phyloP scores from a whole-genome alignment of 2,113 vertebrate genomes.

The Ptychochromis oligacanthus region DNA sequence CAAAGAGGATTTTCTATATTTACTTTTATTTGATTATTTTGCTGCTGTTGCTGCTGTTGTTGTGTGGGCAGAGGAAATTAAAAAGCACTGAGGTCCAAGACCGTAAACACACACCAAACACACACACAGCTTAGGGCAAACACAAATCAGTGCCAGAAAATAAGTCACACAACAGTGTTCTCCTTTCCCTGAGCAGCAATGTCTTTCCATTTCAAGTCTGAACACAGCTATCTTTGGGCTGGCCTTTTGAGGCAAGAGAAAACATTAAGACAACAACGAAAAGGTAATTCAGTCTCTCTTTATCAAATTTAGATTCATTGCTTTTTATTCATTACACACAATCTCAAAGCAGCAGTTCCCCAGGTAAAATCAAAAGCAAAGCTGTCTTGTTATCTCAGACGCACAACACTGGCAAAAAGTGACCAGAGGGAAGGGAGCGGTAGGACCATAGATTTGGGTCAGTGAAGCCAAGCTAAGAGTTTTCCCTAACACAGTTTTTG shows the following conservation, averaged over 20 bases:
- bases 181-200: neutral
- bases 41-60: neutral
- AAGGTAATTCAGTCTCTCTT: neutral
- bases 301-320: neutral
- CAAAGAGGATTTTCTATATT: conserved; percentile 11
- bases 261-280: neutral
- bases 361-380: neutral
- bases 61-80: neutral
- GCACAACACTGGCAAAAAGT: neutral
- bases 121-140: neutral
- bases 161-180: neutral
- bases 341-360: neutral
- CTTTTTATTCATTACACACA: neutral
- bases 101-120: neutral
- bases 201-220: too few relatives aligned
- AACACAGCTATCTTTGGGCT: too few relatives aligned
- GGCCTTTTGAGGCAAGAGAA: neutral
- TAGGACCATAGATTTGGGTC: neutral
- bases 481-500: neutral
- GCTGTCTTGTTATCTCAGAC: neutral
- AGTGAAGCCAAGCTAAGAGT: neutral
- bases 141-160: neutral
- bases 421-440: neutral
- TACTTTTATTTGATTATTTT: neutral
- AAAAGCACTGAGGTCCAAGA: neutral